Percentiles rank a stretch among this genome's conserved stretches.
phyloP scores from a whole-genome alignment of 2,113 vertebrate genomes.

The Phoxinus phoxinus region DNA sequence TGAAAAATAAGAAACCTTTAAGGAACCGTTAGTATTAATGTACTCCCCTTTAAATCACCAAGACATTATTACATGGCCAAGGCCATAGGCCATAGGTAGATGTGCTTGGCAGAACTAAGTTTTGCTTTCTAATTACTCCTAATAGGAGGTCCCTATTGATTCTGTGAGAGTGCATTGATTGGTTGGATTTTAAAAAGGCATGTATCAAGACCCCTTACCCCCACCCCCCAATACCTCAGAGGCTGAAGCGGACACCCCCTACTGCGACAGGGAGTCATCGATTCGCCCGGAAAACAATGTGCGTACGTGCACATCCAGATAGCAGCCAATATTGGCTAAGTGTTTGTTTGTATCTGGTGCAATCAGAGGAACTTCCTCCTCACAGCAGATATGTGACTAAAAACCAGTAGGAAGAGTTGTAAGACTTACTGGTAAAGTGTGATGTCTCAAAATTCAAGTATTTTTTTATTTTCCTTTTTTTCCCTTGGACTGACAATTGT shows the following conservation, averaged over 20 bases:
- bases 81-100: not conserved
- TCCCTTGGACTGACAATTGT: not conserved
- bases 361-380: slow-evolving; percentile 44
- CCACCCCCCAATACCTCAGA: slow-evolving; percentile 19
- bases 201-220: slow-evolving; percentile 16
- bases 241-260: slow-evolving; percentile 22
- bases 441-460: not conserved
- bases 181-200: slow-evolving; percentile 5
- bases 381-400: not conserved
- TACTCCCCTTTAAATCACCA: slow-evolving; percentile 10
- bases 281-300: slow-evolving; percentile 46
- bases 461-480: not conserved
- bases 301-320: slow-evolving; percentile 39
- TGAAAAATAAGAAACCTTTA: slow-evolving; percentile 4
- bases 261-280: slow-evolving; percentile 11
- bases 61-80: not conserved
- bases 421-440: not conserved
- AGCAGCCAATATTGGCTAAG: slow-evolving; percentile 44
- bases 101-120: slow-evolving; percentile 2
- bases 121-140: slow-evolving; percentile 52
- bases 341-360: slow-evolving; percentile 53
- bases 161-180: slow-evolving; percentile 48
- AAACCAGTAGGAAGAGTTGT: not conserved
- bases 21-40: not conserved
- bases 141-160: slow-evolving; percentile 50